Conservation (phyloP, 1,140 invertebrate genomes). For the Subanguina moxae region DNA sequence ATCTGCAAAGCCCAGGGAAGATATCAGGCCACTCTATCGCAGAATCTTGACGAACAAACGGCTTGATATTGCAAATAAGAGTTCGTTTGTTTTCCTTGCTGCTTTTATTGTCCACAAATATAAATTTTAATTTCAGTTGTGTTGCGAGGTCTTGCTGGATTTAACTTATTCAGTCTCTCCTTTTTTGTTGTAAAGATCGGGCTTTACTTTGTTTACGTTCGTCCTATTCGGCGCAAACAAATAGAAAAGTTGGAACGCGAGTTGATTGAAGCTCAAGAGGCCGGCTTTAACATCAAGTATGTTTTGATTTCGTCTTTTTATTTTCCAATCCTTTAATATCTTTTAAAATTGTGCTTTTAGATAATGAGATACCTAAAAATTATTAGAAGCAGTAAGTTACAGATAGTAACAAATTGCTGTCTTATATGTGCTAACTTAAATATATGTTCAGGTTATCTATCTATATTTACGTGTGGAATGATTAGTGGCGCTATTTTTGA, state of each 20-base stretch:
- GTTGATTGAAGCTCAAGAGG: constrained; percentile 55
- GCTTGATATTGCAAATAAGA: constrained; percentile 49
- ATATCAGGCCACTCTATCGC: constrained; percentile 52
- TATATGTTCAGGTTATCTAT: neutral
- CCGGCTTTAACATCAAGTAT: constrained; percentile 27
- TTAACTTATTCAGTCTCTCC: constrained; percentile 48
- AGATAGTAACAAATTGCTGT: too few species aligned
- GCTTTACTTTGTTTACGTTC: constrained; percentile 51
- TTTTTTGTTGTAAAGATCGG: constrained; percentile 50
- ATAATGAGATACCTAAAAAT: too few species aligned
- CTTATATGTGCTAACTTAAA: constrained; percentile 1
- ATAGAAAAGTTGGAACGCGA: constrained; percentile 45
- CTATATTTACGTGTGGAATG: constrained; percentile 6
- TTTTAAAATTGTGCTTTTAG: too few species aligned
- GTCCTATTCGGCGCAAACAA: constrained; percentile 48
- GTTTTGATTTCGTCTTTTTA: neutral
- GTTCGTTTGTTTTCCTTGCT: constrained; percentile 28
- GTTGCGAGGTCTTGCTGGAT: constrained; percentile 47
- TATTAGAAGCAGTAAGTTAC: constrained; percentile 23
- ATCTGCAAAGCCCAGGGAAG: constrained; percentile 38
- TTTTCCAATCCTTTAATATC: too few species aligned
- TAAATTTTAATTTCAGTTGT: constrained; percentile 32
- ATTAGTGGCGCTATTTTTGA: constrained; percentile 51
- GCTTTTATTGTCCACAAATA: neutral
- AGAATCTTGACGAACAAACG: constrained; percentile 53